A percentile compares a stretch with the other conserved stretches of the same genome.
phyloP scores from a whole-genome alignment of 2,888 invertebrate genomes.

The Aleiodes leptofemur region DNA sequence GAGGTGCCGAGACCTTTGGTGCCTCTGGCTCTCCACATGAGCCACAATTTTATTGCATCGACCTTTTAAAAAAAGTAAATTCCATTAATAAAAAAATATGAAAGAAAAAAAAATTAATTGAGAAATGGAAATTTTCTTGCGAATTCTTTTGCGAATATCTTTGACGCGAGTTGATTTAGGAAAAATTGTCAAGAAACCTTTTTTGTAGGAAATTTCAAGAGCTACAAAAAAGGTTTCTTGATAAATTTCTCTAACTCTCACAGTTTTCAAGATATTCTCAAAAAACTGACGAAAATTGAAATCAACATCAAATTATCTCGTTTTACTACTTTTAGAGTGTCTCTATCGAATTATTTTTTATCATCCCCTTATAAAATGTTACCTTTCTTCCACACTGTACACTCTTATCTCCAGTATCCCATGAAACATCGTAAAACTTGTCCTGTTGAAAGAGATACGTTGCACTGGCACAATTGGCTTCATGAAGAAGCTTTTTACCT shows the following conservation, averaged over 20 bases:
- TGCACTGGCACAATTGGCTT: slow-evolving; percentile 84
- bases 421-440: slow-evolving; percentile 87
- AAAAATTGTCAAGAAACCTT: neutral
- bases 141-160: too few relatives aligned
- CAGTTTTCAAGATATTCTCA: too few relatives aligned
- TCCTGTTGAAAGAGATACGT: slow-evolving; percentile 89
- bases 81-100: neutral
- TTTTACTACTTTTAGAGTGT: too few relatives aligned
- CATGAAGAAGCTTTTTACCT: slow-evolving; percentile 79
- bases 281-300: too few relatives aligned
- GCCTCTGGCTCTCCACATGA: slow-evolving; percentile 92
- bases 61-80: slow-evolving; percentile 74
- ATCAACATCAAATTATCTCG: too few relatives aligned
- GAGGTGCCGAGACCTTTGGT: slow-evolving; percentile 78
- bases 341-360: neutral
- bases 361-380: slow-evolving; percentile 20
- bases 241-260: too few relatives aligned
- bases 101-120: too few relatives aligned
- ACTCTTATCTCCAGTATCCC: slow-evolving; percentile 91
- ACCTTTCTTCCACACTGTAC: slow-evolving; percentile 94
- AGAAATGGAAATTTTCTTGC: too few relatives aligned
- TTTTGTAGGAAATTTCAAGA: too few relatives aligned
- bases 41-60: slow-evolving; percentile 94
- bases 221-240: neutral
- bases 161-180: neutral